Evolutionary conservation across 2,113 vertebrate species (phyloP), one percentile per base, ranked within the genome.

Genomic region (Xenotilapia leptura): DNA sequence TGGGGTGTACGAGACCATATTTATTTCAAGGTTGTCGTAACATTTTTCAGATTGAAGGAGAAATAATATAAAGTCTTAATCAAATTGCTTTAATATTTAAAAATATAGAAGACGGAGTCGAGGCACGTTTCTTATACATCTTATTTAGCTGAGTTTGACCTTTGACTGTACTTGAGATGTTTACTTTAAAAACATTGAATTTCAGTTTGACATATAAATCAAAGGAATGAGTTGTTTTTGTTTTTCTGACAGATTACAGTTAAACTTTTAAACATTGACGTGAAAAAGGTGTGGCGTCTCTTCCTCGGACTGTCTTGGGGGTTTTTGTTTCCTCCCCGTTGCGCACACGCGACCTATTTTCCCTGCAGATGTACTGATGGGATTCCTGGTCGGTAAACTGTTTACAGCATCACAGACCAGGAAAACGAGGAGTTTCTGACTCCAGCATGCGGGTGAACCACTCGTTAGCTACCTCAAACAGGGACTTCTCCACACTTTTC

Each of bases 21-120:
- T 65, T 38, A 65, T n/a, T 65, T 65, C 31, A 65, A 65, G 60
- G 17, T 0, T 38, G 17, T 65, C 0, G 31, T 0, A 13, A 38
- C 60, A 36, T 65, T n/a, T 65, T 65, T 65, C 60, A 65, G 31
- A 12, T n/a, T 65, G 1, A 65, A 65, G 19, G 10, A 65, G 0
- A 36, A 65, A 38, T 12, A 38, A 65, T 38, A 65, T 65, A 7
- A 65, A 38, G 6, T 65, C 33, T n/a, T 65, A 65, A 65, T 65
- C 13, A 65, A 65, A 65, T 65, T 65, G 9, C 9, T 11, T 38
- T 38, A 36, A 38, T 65, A 65, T 65, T 65, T 12, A n/a, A 65
- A 65, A 65, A 65, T 3, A 0, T 65, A 36, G 60, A 65, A 12
- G 17, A 65, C 17, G 0, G 9, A 65, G 33, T 65, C 0, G 1